Conservation (phyloP, 2,113 vertebrate species). For the Thomomys bottae region DNA sequence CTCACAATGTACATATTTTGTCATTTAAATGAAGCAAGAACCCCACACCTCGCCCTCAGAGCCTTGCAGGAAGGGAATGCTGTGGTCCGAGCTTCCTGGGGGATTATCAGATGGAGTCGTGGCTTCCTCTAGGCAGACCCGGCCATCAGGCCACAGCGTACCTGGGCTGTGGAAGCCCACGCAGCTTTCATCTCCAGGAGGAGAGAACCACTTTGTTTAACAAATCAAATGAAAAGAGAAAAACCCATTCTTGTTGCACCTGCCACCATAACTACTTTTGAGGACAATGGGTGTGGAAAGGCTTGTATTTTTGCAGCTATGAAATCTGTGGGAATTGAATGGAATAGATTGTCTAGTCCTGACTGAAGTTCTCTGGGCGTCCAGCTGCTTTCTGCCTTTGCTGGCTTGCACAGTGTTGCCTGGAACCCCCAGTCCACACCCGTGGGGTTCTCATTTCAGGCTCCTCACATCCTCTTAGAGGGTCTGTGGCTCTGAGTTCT, state of each 20-base stretch:
- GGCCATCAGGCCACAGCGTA: fast-evolving
- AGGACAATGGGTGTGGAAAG: neutral
- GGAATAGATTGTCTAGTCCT: neutral
- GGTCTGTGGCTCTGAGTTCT: neutral
- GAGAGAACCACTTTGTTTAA: neutral
- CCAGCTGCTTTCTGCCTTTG: neutral
- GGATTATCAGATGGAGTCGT: neutral
- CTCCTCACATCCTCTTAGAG: neutral
- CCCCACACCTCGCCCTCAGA: neutral
- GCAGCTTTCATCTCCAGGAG: neutral
- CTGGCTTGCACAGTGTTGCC: neutral
- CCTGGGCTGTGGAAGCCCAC: neutral
- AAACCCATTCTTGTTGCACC: neutral
- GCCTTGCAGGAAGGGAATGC: neutral
- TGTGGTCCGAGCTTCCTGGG: neutral
- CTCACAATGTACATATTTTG: no score
- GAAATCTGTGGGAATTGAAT: neutral
- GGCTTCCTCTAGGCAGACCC: neutral
- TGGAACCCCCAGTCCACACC: neutral
- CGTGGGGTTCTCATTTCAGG: neutral
- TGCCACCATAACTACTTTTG: neutral
- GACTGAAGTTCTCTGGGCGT: neutral
- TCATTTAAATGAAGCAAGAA: no score
- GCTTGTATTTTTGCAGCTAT: neutral
- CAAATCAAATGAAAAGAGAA: neutral